Evolutionary conservation across 2,888 invertebrate genomes (phyloP).

Genomic region (Amorpha juglandis): DNA sequence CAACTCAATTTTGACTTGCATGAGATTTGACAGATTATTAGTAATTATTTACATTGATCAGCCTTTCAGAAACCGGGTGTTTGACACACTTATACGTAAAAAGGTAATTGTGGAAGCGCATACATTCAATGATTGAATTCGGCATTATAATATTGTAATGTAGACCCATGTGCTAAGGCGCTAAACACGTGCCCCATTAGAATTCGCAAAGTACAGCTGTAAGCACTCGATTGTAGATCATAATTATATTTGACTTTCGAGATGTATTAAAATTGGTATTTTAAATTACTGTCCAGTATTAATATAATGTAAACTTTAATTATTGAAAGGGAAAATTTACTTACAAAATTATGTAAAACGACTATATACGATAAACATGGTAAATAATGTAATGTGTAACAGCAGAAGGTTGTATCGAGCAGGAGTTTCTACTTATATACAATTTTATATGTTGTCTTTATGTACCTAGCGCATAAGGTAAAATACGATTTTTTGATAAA

Average conservation of each 20-base stretch:
- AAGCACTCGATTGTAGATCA: too few relatives aligned
- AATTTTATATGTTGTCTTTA: conserved; percentile 47
- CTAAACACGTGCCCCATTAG: too few relatives aligned
- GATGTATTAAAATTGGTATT: conserved; percentile 29
- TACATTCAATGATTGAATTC: too few relatives aligned
- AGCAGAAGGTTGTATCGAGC: not conserved
- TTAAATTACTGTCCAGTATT: conserved; percentile 14
- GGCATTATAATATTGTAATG: too few relatives aligned
- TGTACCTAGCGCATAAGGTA: conserved; percentile 45
- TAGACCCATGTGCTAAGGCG: too few relatives aligned
- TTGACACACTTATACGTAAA: too few relatives aligned
- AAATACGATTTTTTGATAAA: conserved; percentile 41
- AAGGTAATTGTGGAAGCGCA: too few relatives aligned
- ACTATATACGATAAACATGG: not conserved
- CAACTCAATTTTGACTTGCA: too few relatives aligned
- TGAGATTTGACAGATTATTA: too few relatives aligned
- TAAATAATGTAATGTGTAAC: not conserved
- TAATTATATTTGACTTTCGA: not conserved
- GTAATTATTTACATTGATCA: too few relatives aligned
- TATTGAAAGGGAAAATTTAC: not conserved
- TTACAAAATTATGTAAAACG: not conserved
- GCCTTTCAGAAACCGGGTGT: too few relatives aligned
- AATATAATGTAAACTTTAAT: not conserved
- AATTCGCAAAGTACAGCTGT: too few relatives aligned
- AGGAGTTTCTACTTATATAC: conserved; percentile 21